phyloP scores from a whole-genome alignment of 1,140 invertebrate species.

The Heliconius eleuchia region DNA sequence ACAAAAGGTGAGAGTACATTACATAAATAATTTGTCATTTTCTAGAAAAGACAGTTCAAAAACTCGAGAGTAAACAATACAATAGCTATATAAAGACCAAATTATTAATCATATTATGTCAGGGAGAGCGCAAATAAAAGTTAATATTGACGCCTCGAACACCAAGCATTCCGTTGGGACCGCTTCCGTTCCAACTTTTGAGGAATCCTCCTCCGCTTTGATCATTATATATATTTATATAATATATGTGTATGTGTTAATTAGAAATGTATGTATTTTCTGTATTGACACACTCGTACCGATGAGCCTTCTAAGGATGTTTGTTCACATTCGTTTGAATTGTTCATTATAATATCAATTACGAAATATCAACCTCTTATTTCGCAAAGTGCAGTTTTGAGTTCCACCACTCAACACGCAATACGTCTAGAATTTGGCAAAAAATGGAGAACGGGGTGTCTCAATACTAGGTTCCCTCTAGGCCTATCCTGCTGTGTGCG shows the following conservation, averaged over 20 bases:
- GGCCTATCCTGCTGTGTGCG: too few species aligned
- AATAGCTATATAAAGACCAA: neutral
- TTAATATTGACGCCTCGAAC: slow-evolving; percentile 15
- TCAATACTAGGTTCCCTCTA: too few species aligned
- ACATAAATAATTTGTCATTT: neutral
- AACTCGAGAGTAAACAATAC: neutral
- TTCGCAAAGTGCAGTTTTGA: too few species aligned
- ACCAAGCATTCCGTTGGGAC: slow-evolving; percentile 5
- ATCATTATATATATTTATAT: neutral
- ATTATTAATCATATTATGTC: slow-evolving; percentile 18
- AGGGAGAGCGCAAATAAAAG: slow-evolving; percentile 19
- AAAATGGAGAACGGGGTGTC: too few species aligned
- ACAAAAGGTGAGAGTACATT: neutral
- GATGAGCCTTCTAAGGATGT: neutral
- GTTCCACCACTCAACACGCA: too few species aligned
- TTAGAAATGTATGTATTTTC: neutral
- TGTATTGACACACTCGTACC: slow-evolving; percentile 1
- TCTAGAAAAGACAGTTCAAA: neutral
- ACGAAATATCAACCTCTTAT: too few species aligned
- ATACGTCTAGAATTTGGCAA: too few species aligned
- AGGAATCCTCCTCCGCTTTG: slow-evolving; percentile 19
- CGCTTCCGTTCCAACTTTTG: slow-evolving; percentile 17
- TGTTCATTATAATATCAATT: neutral
- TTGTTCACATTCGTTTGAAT: neutral
- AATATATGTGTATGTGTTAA: neutral